Percentiles rank a stretch among this genome's conserved stretches.
Conservation (phyloP, 2,888 invertebrate species). For the Caenorhabditis sp. region DNA sequence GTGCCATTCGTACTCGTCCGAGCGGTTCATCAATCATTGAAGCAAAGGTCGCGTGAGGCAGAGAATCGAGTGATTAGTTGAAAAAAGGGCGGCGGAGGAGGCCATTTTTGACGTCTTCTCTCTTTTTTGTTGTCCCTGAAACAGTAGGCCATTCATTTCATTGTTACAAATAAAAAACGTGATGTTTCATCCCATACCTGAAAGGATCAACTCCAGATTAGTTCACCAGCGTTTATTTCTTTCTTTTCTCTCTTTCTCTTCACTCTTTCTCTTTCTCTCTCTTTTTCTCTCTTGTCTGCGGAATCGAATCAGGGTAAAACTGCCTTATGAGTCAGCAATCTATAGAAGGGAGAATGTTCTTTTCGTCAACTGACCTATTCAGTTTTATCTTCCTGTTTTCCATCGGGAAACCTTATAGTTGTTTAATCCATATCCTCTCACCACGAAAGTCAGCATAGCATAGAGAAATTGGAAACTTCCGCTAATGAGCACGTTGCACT, state of each 20-base stretch:
- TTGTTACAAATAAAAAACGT: not conserved
- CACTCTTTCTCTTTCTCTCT: not conserved
- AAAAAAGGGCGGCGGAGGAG: not conserved
- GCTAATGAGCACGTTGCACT: no score
- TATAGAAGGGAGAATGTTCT: no score
- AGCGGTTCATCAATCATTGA: constrained; percentile 37
- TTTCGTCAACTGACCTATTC: no score
- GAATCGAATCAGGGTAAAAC: no score
- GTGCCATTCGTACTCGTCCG: constrained; percentile 18
- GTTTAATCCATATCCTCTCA: no score
- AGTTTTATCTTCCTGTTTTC: no score
- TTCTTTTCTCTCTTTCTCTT: not conserved
- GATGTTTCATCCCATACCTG: not conserved
- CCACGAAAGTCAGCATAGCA: no score
- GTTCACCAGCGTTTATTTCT: not conserved
- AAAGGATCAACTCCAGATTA: constrained; percentile 8
- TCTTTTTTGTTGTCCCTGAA: not conserved
- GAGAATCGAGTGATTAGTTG: not conserved
- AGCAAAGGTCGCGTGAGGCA: constrained; percentile 25
- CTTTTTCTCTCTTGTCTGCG: not conserved
- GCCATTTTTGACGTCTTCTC: not conserved
- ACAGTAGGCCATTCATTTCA: not conserved
- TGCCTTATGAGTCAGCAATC: no score
- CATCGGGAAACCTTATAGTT: no score
- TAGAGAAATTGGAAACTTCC: no score